Evolutionary conservation across 2,113 vertebrate species (phyloP).

Genomic region (Syngnathoides biaculeatus): DNA sequence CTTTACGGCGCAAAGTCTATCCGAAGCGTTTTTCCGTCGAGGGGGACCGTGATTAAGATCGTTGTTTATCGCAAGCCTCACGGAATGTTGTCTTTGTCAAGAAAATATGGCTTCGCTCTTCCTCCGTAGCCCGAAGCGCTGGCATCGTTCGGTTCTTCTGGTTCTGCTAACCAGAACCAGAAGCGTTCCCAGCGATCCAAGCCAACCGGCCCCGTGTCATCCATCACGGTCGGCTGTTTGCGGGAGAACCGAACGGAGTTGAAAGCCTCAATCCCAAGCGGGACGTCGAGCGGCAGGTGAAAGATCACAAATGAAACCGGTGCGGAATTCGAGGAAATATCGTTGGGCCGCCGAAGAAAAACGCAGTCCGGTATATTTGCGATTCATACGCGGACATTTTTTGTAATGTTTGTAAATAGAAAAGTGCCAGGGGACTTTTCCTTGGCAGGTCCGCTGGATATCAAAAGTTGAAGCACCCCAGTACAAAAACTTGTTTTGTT

Average conservation of each 20-base stretch:
- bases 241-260: conserved; percentile 24
- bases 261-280: conserved; percentile 55
- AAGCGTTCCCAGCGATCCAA: conserved; percentile 73
- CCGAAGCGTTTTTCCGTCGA: conserved; percentile 11
- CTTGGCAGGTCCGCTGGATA: too few relatives aligned
- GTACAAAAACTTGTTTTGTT: too few relatives aligned
- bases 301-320: too few relatives aligned
- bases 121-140: conserved; percentile 30
- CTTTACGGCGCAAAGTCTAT: background rate
- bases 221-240: conserved; percentile 58
- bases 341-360: conserved; percentile 18
- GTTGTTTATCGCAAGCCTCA: conserved; percentile 25
- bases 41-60: conserved; percentile 28
- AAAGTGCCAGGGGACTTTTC: too few relatives aligned
- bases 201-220: conserved; percentile 76
- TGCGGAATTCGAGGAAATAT: conserved; percentile 1
- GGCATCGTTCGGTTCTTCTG: conserved; percentile 52
- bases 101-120: conserved; percentile 24
- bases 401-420: too few relatives aligned
- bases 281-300: conserved; percentile 63
- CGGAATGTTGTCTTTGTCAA: conserved; percentile 6
- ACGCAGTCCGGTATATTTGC: too few relatives aligned
- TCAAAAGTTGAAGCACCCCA: too few relatives aligned
- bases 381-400: too few relatives aligned
- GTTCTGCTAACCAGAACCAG: conserved; percentile 82